Evolutionary conservation across 2,113 vertebrate species (phyloP), one percentile per base, ranked within the genome.

Genomic region (Trinectes maculatus): DNA sequence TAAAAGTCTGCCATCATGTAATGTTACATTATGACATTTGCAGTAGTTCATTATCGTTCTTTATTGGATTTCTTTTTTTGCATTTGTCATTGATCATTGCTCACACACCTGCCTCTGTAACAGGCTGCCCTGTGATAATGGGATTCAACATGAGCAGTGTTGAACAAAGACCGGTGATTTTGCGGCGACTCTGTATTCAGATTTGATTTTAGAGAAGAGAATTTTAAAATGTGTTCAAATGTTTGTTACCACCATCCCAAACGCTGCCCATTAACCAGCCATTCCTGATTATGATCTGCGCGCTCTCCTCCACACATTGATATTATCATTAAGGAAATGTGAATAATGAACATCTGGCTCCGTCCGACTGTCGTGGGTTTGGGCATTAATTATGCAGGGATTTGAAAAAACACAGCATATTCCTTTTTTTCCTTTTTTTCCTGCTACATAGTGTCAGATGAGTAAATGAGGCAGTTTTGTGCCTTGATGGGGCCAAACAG

Each of bases 261-360:
- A 36, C 21, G 3, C 2, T 48, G 46, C 67, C 60, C 71, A 74
- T 79, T 80, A 78, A 80, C 36, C 73, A 65, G 53, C 67, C 68
- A 5, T 71, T 28, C 71, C 56, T 88, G 79, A 87, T 87, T 85
- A 62, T 67, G 61, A 69, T 74, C 57, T 46, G 8, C 28, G 56
- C 58, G 68, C 69, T 59, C 56, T 74, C 43, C 71, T 77, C 77
- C 75, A 75, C 79, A 85, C 73, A 2, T 63, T 74, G 69, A 72
- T 79, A 84, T 90, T 86, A 87, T 90, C 83, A 88, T 89, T 73
- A 89, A 84, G 84, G 61, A 90, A 87, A 88, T 63, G 60, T 26
- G 71, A 75, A 77, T 84, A 80, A 91, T 84, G 82, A 89, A 91
- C 89, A 92, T 90, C 89, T 91, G 90, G 87, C 63, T 74, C 39